Evolutionary conservation across 2,797 vertebrate genomes (phyloP).

Genomic region (Pseudotriccus pelzelni): DNA sequence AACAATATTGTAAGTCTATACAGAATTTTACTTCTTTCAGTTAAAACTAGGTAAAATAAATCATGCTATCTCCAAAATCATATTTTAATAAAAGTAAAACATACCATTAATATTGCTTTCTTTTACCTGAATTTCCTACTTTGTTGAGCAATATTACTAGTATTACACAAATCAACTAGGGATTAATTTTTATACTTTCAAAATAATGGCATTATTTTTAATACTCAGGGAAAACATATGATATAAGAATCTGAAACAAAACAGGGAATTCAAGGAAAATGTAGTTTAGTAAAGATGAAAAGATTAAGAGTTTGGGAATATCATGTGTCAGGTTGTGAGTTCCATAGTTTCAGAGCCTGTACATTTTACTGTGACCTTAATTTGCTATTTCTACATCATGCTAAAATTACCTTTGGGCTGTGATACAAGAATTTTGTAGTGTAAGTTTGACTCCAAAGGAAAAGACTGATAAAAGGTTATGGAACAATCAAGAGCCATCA

Average conservation of each 20-base stretch:
- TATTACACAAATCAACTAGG: background rate
- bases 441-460: background rate
- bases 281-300: background rate
- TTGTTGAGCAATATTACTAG: background rate
- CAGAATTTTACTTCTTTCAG: background rate
- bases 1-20: background rate
- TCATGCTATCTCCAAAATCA: background rate
- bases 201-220: background rate
- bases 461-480: slow-evolving; percentile 11
- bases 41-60: background rate
- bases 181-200: background rate
- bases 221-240: background rate
- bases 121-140: background rate
- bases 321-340: background rate
- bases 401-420: slow-evolving; percentile 21
- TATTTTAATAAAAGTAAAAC: background rate
- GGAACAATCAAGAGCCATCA: slow-evolving; percentile 34
- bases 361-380: background rate
- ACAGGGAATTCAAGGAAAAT: background rate
- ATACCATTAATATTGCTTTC: background rate
- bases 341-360: background rate
- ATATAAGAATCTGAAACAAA: background rate
- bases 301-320: background rate
- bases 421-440: background rate
- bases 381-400: background rate